These are phyloP conservation scores for Camarhynchus parvulus DNA, from an alignment of 2,113 vertebrate species.

Conservation along the genomic window DNA sequence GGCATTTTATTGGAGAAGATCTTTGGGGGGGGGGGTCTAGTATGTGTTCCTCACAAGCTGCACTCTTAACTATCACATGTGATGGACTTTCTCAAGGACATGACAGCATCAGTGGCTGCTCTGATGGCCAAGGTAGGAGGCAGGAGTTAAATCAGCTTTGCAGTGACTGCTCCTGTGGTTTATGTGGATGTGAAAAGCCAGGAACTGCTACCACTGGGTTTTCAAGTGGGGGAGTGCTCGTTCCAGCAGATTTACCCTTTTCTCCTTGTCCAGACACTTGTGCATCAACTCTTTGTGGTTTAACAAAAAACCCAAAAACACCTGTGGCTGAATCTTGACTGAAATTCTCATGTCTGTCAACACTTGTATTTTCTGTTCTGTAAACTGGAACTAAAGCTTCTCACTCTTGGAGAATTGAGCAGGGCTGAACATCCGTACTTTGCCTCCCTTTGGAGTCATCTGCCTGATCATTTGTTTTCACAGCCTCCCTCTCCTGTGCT, in stretches of 20 bases:
- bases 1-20: no score
- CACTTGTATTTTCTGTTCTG: not conserved
- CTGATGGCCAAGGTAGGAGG: not conserved
- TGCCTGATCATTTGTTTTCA: not conserved
- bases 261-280: not conserved
- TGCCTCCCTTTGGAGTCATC: not conserved
- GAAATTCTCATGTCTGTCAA: not conserved
- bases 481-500: not conserved
- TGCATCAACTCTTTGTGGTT: not conserved
- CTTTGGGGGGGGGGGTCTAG: not conserved
- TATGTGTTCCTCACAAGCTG: not conserved
- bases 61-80: fast-evolving
- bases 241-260: not conserved
- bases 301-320: not conserved
- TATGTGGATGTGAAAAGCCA: not conserved
- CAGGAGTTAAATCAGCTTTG: not conserved
- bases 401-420: not conserved
- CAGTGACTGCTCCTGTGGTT: not conserved
- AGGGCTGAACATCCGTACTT: not conserved
- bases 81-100: not conserved
- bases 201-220: not conserved
- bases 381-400: not conserved
- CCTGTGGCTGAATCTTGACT: not conserved
- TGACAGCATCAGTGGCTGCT: not conserved
- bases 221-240: not conserved